Evolutionary conservation across 1,140 invertebrate genomes (phyloP).

Genomic region (Venturia canescens): DNA sequence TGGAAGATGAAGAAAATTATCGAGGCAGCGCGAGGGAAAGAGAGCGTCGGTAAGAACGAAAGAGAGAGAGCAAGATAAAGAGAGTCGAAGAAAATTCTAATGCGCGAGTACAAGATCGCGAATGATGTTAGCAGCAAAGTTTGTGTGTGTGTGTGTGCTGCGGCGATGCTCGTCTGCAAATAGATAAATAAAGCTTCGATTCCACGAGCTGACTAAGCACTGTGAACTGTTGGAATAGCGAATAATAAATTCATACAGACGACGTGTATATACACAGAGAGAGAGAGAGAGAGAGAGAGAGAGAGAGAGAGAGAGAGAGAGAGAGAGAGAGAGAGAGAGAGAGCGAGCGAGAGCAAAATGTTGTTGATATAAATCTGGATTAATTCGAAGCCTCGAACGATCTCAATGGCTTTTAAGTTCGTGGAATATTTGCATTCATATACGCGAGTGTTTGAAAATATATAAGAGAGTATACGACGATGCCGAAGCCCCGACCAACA

Average conservation of each 20-base stretch:
- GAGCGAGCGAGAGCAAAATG: no score
- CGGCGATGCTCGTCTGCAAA: neutral
- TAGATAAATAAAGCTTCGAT: constrained; percentile 44
- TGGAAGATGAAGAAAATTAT: neutral
- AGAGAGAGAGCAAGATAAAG: neutral
- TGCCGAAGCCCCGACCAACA: constrained; percentile 12
- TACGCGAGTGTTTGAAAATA: constrained; percentile 27
- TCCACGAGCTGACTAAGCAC: constrained; percentile 12
- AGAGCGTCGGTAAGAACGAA: neutral
- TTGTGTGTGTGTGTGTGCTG: neutral
- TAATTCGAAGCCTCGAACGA: constrained; percentile 63
- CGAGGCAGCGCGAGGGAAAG: neutral
- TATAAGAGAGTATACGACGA: constrained; percentile 48
- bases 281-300: constrained; percentile 27
- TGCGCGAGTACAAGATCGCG: neutral
- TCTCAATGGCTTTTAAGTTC: constrained; percentile 60
- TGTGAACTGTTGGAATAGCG: neutral
- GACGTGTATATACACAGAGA: constrained; percentile 52
- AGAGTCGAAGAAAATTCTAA: neutral
- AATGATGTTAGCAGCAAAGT: neutral
- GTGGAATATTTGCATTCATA: constrained; percentile 61
- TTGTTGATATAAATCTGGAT: constrained; percentile 64
- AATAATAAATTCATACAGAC: no score
- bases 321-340: constrained; percentile 27
- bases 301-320: constrained; percentile 30